Percentiles rank a stretch among this genome's conserved stretches.
phyloP scores from a whole-genome alignment of 2,797 vertebrate species.

The Tragelaphus oryx region DNA sequence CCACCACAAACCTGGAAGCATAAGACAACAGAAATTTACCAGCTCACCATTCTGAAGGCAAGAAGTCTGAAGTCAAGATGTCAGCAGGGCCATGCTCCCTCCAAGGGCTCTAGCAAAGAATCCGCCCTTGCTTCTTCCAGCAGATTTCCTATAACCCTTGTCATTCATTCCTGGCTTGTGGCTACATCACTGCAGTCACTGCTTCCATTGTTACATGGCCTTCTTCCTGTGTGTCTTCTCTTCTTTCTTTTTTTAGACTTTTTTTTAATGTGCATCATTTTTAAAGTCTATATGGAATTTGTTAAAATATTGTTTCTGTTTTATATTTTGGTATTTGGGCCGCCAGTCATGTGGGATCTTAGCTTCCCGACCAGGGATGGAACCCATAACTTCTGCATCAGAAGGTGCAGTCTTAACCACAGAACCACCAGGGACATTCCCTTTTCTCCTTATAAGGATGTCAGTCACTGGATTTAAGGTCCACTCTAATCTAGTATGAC shows the following conservation, averaged over 20 bases:
- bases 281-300: not conserved
- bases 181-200: not conserved
- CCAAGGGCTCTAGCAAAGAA: not conserved
- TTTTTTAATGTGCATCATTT: not conserved
- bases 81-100: not conserved
- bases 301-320: not conserved
- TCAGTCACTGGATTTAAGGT: not conserved
- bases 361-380: not conserved
- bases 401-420: not conserved
- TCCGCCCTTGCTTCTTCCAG: not conserved
- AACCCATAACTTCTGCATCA: not conserved
- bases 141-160: too few species aligned
- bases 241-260: not conserved
- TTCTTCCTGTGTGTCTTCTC: not conserved
- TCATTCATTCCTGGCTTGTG: not conserved
- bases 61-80: not conserved
- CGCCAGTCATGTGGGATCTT: not conserved
- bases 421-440: not conserved
- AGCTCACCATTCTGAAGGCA: not conserved
- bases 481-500: not conserved
- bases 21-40: not conserved
- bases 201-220: accelerated
- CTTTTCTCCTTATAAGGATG: not conserved
- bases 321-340: not conserved
- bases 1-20: not conserved